Conservation (phyloP, 2,113 vertebrate species). For the Reinhardtius hippoglossoides region DNA sequence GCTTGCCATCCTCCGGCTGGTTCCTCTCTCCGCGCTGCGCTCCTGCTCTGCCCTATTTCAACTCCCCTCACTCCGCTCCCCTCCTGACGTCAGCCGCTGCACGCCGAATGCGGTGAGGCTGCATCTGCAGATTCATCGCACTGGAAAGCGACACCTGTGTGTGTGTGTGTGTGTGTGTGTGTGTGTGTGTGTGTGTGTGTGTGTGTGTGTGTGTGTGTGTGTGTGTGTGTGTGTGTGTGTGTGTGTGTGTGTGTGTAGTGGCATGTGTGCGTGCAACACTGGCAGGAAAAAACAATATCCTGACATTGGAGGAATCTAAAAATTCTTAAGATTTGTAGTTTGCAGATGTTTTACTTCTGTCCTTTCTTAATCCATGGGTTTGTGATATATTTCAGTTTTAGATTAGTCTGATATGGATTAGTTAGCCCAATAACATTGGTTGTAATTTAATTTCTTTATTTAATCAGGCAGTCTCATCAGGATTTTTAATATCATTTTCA, state of each 20-base stretch:
- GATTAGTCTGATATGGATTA: too few relatives aligned
- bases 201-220: too few relatives aligned
- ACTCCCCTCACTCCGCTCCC: slow-evolving; percentile 80
- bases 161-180: slow-evolving; percentile 15
- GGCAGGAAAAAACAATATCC: neutral
- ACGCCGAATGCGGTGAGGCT: slow-evolving; percentile 61
- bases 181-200: neutral
- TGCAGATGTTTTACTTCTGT: too few relatives aligned
- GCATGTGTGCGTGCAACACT: neutral
- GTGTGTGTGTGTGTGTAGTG: neutral
- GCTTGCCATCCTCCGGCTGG: slow-evolving; percentile 65
- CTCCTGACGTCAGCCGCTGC: slow-evolving; percentile 89
- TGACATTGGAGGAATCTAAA: too few relatives aligned
- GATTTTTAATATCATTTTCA: neutral
- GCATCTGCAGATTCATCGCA: slow-evolving; percentile 81
- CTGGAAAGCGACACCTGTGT: slow-evolving; percentile 84
- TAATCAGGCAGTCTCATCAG: too few relatives aligned
- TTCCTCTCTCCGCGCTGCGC: slow-evolving; percentile 72
- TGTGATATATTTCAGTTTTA: too few relatives aligned
- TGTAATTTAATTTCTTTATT: too few relatives aligned
- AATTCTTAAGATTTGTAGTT: too few relatives aligned
- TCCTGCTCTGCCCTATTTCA: slow-evolving; percentile 89
- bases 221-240: too few relatives aligned
- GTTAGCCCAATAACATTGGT: neutral
- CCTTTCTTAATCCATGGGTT: too few relatives aligned